Evolutionary conservation across 2,888 invertebrate species (phyloP).

Genomic region (Parelbella ahira): DNA sequence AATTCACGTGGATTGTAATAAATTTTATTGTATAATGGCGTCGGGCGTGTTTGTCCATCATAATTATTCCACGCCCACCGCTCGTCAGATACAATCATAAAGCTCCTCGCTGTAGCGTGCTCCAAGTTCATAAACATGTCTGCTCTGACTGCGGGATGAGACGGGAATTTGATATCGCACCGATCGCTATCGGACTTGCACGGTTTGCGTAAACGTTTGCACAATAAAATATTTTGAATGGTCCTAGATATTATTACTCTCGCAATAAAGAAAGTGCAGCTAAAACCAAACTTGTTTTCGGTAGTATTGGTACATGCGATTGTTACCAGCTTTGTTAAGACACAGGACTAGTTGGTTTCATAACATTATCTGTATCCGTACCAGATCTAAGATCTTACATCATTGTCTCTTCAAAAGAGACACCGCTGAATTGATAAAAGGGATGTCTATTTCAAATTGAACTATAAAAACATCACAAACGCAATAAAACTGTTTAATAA

Average conservation of each 20-base stretch:
- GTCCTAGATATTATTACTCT: no score
- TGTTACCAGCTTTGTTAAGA: no score
- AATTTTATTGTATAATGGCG: no score
- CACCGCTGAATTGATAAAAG: slow-evolving; percentile 9
- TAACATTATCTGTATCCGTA: no score
- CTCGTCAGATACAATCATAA: slow-evolving; percentile 9
- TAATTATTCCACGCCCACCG: slow-evolving; percentile 18
- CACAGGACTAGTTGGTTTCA: no score
- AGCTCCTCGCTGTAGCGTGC: slow-evolving; percentile 2
- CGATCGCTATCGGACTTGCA: slow-evolving; percentile 7
- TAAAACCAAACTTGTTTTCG: no score
- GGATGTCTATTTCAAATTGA: slow-evolving; percentile 27
- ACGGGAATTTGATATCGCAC: slow-evolving; percentile 5
- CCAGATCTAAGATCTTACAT: no score
- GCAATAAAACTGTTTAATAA: slow-evolving; percentile 45
- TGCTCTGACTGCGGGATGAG: slow-evolving; percentile 8
- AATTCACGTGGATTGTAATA: no score
- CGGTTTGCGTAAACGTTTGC: slow-evolving; percentile 30
- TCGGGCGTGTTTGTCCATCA: slow-evolving; percentile 8
- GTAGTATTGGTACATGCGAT: no score
- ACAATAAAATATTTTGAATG: no score
- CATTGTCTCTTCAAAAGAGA: no score
- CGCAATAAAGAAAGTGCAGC: no score
- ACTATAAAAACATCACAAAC: slow-evolving; percentile 45
- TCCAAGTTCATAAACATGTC: slow-evolving; percentile 5